Conservation (phyloP, 2,797 vertebrate genomes). For the Rhinogobio ventralis region DNA sequence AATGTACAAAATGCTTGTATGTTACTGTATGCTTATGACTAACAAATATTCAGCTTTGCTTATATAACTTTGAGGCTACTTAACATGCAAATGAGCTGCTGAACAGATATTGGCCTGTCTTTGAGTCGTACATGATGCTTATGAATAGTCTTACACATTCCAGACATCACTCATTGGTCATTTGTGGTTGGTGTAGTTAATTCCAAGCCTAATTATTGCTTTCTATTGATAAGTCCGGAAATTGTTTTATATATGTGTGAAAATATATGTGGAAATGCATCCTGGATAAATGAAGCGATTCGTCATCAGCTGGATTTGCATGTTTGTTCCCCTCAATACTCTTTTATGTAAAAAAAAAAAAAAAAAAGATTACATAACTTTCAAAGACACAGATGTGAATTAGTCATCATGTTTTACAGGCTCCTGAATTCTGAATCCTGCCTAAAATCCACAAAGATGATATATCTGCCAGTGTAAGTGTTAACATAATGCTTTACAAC, state of each 20-base stretch:
- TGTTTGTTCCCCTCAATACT: slow-evolving; percentile 29
- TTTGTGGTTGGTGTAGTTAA: neutral
- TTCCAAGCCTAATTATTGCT: neutral
- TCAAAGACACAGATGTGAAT: slow-evolving; percentile 42
- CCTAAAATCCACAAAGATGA: slow-evolving; percentile 43
- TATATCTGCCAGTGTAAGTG: slow-evolving; percentile 47
- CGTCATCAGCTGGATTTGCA: slow-evolving; percentile 40
- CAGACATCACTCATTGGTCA: slow-evolving; percentile 2
- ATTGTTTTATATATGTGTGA: neutral
- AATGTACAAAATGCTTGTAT: neutral
- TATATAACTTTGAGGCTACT: slow-evolving; percentile 30
- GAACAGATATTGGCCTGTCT: slow-evolving; percentile 4
- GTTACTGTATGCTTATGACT: slow-evolving; percentile 22
- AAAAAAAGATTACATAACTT: slow-evolving; percentile 39
- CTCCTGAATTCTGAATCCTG: slow-evolving; percentile 50
- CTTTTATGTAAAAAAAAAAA: neutral
- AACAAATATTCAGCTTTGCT: slow-evolving; percentile 8
- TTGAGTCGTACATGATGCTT: neutral
- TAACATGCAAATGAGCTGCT: slow-evolving; percentile 48
- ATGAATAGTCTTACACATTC: neutral
- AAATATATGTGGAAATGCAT: neutral
- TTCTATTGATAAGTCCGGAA: neutral
- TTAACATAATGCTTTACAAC: slow-evolving; percentile 29
- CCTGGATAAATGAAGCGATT: slow-evolving; percentile 8
- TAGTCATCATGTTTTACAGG: slow-evolving; percentile 48